These are phyloP conservation scores for Cinclus mexicanus DNA, from an alignment of 2,113 vertebrate genomes.

Conservation along the genomic window DNA sequence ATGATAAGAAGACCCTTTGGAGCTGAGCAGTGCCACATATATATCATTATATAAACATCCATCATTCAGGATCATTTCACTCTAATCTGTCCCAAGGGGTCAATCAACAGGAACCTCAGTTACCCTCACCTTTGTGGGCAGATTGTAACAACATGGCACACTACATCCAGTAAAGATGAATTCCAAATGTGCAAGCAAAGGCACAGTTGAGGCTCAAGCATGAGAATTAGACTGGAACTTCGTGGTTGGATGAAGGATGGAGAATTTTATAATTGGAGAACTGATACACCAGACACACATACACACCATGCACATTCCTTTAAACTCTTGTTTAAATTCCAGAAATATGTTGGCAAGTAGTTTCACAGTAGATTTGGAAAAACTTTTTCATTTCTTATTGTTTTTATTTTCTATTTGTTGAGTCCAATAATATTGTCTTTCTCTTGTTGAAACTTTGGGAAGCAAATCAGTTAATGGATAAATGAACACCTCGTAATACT, in stretches of 20 bases:
- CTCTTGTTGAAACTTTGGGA: not conserved
- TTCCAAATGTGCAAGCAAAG: not conserved
- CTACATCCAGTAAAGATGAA: not conserved
- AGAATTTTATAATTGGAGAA: not conserved
- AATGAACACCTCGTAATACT: not conserved
- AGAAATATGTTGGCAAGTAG: not conserved
- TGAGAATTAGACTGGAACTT: not conserved
- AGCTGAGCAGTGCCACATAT: not conserved
- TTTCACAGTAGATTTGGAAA: not conserved
- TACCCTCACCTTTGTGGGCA: not conserved
- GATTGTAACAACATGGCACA: rapidly evolving
- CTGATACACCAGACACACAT: too few species aligned
- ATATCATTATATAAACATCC: not conserved
- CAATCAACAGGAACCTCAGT: not conserved
- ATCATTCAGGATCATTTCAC: not conserved
- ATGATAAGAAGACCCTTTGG: not conserved
- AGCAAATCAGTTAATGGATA: not conserved
- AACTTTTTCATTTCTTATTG: not conserved
- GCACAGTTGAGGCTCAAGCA: rapidly evolving
- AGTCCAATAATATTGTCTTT: not conserved
- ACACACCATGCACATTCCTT: not conserved
- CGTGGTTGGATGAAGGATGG: not conserved
- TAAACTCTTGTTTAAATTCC: not conserved
- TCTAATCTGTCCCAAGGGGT: not conserved
- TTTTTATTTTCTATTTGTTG: not conserved